Conservation (phyloP, 2,113 vertebrate species). For the Leuciscus idus region DNA sequence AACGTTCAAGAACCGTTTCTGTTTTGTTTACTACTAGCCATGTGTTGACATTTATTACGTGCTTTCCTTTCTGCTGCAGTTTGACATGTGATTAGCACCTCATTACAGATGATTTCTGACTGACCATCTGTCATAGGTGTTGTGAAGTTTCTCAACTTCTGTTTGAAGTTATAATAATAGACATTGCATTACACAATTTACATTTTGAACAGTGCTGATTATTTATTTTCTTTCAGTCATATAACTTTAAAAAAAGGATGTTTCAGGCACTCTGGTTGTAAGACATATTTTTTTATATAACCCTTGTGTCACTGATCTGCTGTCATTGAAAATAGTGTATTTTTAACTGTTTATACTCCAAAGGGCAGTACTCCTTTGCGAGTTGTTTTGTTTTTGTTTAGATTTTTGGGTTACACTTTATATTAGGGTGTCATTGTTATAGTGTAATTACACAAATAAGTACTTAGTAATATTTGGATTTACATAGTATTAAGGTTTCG, state of each 20-base stretch:
- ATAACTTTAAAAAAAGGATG: background rate
- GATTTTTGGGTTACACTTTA: background rate
- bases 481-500: background rate
- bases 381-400: background rate
- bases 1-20: background rate
- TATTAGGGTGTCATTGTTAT: background rate
- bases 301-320: background rate
- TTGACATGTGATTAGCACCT: slow-evolving; percentile 19
- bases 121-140: background rate
- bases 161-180: background rate
- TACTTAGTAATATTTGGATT: background rate
- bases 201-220: background rate
- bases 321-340: background rate
- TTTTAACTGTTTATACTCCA: background rate
- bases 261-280: background rate
- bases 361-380: too few species aligned
- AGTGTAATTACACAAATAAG: background rate
- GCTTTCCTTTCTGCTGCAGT: background rate
- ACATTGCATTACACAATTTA: background rate
- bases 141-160: background rate
- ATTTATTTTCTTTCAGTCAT: background rate
- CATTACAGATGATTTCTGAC: background rate
- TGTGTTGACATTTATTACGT: slow-evolving; percentile 13
- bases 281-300: background rate
- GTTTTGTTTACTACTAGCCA: slow-evolving; percentile 39